Conservation (phyloP, 1,140 invertebrate genomes). For the Cyclargus thomasi region DNA sequence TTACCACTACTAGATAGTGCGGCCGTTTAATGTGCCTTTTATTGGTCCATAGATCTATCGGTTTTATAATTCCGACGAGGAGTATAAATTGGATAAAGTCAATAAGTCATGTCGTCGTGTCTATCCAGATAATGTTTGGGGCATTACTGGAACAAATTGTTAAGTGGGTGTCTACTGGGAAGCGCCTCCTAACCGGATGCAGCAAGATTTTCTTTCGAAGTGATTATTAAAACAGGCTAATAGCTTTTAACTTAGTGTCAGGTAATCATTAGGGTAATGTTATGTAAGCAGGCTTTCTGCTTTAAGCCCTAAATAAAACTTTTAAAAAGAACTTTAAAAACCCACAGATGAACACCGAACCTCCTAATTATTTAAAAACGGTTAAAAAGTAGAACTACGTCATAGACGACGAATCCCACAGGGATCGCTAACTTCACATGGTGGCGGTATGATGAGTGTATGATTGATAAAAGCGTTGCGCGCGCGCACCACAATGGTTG, state of each 20-base stretch:
- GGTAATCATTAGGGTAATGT: background rate
- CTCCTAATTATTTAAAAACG: background rate
- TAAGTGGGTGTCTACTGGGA: background rate
- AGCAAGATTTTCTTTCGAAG: background rate
- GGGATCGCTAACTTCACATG: background rate
- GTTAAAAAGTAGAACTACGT: background rate
- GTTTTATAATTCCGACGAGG: background rate
- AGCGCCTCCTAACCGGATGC: background rate
- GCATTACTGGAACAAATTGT: background rate
- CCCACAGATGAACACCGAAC: too few species aligned
- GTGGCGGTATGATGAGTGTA: slow-evolving; percentile 16
- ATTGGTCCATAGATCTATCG: background rate
- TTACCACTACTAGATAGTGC: background rate
- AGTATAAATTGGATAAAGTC: background rate
- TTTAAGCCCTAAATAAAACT: too few species aligned
- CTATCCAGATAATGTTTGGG: background rate
- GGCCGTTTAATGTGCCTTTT: background rate
- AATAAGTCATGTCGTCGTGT: background rate
- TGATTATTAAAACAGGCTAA: background rate
- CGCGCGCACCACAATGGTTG: slow-evolving; percentile 46
- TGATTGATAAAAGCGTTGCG: slow-evolving; percentile 27
- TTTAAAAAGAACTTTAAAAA: too few species aligned
- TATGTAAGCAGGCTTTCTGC: too few species aligned
- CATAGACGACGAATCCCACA: background rate
- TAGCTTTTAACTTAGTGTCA: background rate